Conservation (phyloP, 2,113 vertebrate genomes). For the Prunella fulvescens region DNA sequence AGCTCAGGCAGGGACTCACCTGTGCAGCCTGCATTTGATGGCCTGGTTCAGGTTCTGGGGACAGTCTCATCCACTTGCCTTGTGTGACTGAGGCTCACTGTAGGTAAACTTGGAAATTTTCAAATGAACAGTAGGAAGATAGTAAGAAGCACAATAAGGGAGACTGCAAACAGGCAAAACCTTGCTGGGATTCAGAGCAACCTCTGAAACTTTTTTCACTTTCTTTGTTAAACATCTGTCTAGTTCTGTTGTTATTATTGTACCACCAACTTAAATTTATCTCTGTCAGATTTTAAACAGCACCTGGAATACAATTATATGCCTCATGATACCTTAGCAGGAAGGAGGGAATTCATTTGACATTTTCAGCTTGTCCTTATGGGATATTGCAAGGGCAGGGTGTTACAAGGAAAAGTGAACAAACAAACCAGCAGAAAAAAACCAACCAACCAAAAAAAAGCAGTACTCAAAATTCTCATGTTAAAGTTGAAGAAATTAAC, state of each 20-base stretch:
- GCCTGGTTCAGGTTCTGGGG: background rate
- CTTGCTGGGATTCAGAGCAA: background rate
- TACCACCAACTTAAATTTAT: background rate
- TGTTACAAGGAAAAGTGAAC: background rate
- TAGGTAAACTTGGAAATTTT: background rate
- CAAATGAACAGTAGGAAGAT: background rate
- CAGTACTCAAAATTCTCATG: background rate
- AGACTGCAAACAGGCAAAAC: background rate
- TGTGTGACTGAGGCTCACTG: background rate
- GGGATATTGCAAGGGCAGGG: background rate
- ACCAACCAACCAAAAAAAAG: background rate
- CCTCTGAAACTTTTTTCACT: background rate
- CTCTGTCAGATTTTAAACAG: background rate
- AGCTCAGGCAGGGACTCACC: accelerated
- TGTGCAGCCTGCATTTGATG: accelerated
- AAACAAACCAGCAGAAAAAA: background rate
- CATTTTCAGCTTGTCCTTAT: background rate
- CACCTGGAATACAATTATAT: background rate
- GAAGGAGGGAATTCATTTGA: background rate
- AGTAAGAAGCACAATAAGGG: background rate
- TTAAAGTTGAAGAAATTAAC: background rate
- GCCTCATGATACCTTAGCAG: background rate
- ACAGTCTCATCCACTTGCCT: background rate
- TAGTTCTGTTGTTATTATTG: background rate
- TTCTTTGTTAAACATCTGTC: background rate